These are phyloP conservation scores for Hormiphora californensis DNA, from an alignment of 37 sponge, comb jelly and placozoan genomes.

Conservation along the genomic window DNA sequence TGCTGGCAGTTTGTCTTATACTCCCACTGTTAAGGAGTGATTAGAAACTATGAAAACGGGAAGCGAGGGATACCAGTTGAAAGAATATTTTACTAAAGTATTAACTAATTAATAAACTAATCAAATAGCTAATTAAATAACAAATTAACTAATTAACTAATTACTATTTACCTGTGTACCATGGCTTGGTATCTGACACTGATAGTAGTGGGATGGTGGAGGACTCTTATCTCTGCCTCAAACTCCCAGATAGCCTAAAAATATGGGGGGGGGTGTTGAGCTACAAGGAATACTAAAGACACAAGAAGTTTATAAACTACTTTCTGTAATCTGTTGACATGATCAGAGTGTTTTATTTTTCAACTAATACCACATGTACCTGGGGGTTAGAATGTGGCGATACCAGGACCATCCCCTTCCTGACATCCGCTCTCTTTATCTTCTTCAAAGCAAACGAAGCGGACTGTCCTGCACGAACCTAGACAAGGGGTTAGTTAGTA, in stretches of 20 bases:
- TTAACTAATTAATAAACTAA: too few relatives aligned
- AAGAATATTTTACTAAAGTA: not conserved
- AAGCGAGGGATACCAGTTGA: not conserved
- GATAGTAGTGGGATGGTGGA: slow-evolving; percentile 98
- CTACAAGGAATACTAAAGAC: too few relatives aligned
- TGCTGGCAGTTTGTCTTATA: slow-evolving; percentile 95
- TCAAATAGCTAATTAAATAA: too few relatives aligned
- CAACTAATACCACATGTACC: not conserved
- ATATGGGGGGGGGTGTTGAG: not conserved
- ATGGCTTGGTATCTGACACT: slow-evolving; percentile 92
- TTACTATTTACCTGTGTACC: slow-evolving; percentile 61
- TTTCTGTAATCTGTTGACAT: too few relatives aligned
- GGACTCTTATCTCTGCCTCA: slow-evolving; percentile 90
- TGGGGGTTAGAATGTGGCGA: slow-evolving; percentile 35
- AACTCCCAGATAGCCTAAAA: slow-evolving; percentile 85
- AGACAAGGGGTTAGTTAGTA: too few relatives aligned
- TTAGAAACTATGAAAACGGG: not conserved
- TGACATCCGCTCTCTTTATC: slow-evolving; percentile 73
- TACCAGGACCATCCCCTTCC: slow-evolving; percentile 97
- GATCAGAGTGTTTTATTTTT: not conserved
- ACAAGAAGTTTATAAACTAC: too few relatives aligned
- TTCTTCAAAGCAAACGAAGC: slow-evolving; percentile 97
- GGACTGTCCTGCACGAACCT: slow-evolving; percentile 85
- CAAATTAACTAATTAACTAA: too few relatives aligned
- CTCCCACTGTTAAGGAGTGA: slow-evolving; percentile 85